These are phyloP conservation scores for Calycopis cecrops DNA, from an alignment of 1,140 invertebrate genomes.

Conservation along the genomic window DNA sequence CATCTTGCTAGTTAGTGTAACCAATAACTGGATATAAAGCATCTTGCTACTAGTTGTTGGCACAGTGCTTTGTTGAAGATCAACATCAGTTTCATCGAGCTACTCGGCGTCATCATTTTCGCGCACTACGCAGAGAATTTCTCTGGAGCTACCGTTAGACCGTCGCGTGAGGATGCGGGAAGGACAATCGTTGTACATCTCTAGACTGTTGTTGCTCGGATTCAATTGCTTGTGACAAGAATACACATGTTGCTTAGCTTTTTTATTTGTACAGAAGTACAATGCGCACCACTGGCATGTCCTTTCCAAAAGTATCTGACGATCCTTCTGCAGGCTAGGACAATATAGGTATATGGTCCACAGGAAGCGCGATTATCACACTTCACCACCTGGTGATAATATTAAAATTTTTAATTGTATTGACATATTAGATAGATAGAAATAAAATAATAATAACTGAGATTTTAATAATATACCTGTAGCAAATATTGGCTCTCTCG, in stretches of 20 bases:
- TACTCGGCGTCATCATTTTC: slow-evolving; percentile 2
- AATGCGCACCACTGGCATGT: slow-evolving; percentile 8
- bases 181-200: too few relatives aligned
- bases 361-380: slow-evolving; percentile 11
- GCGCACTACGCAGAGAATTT: too few relatives aligned
- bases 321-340: slow-evolving; percentile 15
- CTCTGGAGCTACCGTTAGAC: too few relatives aligned
- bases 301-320: slow-evolving; percentile 6
- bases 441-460: slow-evolving; percentile 4
- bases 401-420: slow-evolving; percentile 14
- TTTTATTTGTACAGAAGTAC: slow-evolving; percentile 7
- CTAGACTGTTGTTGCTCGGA: too few relatives aligned
- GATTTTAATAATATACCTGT: slow-evolving; percentile 12
- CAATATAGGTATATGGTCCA: slow-evolving; percentile 13
- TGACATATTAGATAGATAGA: slow-evolving; percentile 8
- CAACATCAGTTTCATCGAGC: too few relatives aligned
- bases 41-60: too few relatives aligned
- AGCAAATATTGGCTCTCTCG: slow-evolving; percentile 16
- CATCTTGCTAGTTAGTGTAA: too few relatives aligned
- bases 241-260: slow-evolving; percentile 9
- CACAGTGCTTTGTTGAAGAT: too few relatives aligned
- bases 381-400: slow-evolving; percentile 16
- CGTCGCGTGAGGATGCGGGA: too few relatives aligned
- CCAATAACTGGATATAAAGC: too few relatives aligned
- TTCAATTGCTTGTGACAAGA: slow-evolving; percentile 13